Conservation (phyloP, 2,113 vertebrate genomes). For the Mobula hypostoma region DNA sequence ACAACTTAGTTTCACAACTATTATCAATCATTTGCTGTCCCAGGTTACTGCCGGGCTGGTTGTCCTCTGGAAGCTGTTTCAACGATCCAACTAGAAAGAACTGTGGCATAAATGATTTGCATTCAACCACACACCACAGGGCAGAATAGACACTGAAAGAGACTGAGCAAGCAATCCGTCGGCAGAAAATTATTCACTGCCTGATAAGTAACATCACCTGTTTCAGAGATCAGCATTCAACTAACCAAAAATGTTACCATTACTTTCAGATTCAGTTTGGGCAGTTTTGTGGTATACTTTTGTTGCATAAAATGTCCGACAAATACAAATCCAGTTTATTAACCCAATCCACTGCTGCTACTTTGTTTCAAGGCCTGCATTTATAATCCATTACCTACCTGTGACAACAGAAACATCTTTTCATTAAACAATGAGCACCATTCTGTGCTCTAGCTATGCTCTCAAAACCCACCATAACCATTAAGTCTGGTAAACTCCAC, state of each 20-base stretch:
- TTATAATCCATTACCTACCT: too few relatives aligned
- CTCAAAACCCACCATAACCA: background rate
- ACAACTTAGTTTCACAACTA: constrained; percentile 23
- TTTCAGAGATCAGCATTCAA: background rate
- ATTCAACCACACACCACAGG: background rate
- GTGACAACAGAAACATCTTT: too few relatives aligned
- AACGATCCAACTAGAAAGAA: background rate
- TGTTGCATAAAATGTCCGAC: background rate
- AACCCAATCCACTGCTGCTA: background rate
- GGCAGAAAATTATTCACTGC: background rate
- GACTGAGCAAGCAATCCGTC: background rate
- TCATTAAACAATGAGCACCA: too few relatives aligned
- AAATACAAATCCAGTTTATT: background rate
- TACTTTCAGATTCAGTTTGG: background rate
- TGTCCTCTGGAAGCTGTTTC: background rate
- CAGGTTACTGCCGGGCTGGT: background rate
- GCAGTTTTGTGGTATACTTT: background rate
- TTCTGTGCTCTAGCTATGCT: background rate
- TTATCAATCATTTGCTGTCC: constrained; percentile 1
- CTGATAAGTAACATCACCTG: background rate
- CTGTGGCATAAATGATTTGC: background rate
- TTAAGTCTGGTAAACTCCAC: too few relatives aligned
- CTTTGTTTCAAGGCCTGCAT: background rate
- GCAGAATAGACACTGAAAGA: constrained; percentile 12
- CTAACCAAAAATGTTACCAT: background rate